A percentile compares a stretch with the other conserved stretches of the same genome.
Conservation (phyloP, 92 coral and sea anemone genomes). For the Parazoanthus swiftii region DNA sequence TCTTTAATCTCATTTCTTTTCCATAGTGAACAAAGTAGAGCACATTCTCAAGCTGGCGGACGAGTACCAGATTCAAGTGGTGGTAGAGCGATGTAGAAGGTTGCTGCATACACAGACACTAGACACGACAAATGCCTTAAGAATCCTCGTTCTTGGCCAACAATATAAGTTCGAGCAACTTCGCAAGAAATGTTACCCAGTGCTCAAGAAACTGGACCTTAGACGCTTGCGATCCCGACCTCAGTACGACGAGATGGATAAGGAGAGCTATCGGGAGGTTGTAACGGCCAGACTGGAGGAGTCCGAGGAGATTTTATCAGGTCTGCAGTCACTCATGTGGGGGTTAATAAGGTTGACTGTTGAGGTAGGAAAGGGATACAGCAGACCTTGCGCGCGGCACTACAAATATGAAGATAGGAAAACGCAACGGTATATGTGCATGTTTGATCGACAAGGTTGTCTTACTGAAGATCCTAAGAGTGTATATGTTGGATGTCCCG, state of each 20-base stretch:
- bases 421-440: too few relatives aligned
- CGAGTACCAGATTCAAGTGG: constrained; percentile 41
- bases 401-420: too few relatives aligned
- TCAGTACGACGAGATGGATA: constrained; percentile 17
- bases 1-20: not conserved
- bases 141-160: constrained; percentile 1
- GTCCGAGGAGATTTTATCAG: not conserved
- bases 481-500: not conserved
- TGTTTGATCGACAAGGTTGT: too few relatives aligned
- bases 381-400: not conserved
- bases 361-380: too few relatives aligned
- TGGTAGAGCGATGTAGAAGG: constrained; percentile 36
- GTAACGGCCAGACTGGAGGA: constrained; percentile 5
- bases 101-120: not conserved
- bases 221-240: not conserved
- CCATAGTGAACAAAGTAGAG: constrained; percentile 32
- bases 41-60: constrained; percentile 44
- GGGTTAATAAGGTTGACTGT: not conserved
- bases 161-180: not conserved
- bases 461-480: not conserved
- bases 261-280: not conserved
- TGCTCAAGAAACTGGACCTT: constrained; percentile 17
- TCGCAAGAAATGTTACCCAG: not conserved
- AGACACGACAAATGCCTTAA: not conserved
- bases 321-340: not conserved